Base-by-base conservation (phyloP, 2,797 vertebrate genomes). In the Numenius phaeopus region DNA sequence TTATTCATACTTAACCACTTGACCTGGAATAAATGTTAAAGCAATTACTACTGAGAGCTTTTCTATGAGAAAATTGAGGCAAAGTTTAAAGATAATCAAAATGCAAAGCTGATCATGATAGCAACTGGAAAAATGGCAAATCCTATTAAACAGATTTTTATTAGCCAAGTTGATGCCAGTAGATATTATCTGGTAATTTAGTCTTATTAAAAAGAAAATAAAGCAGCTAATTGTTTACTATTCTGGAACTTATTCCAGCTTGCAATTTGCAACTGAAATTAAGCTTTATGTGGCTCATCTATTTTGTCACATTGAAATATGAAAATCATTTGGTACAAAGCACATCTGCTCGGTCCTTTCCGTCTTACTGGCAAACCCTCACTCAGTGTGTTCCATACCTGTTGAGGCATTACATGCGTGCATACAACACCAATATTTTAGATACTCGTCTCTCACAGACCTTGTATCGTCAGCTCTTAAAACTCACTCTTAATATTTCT, bases 1-100 rank as follows among this genome's bases (percentile, higher is more conserved):
- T 99, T 99, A 99, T 98, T 99, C 99, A 99, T 98, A 98, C 98
- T 99, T 99, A 99, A 99, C 98, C 98, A 98, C 98, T 98, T 99
- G 98, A 99, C 99, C 98, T 98, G 98, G 98, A 99, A 99, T 98
- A 98, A 99, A 99, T 99, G 98, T 99, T 98, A 98, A 98, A 98
- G 98, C 98, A 98, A 99, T 99, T 99, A 99, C 98, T 97, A 98
- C 98, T 96, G 98, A 99, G 98, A 99, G 98, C 97, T 98, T 98
- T 98, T 98, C 98, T 98, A 98, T 98, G 96, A 98, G 98, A 98
- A 98, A 98, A 98, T 98, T 98, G 98, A 98, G 94, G 97, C 97
- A 98, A 99, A 99, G 98, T 98, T 98, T 98, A 98, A 98, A 98
- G 98, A 98, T 98, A 98, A 98, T 99, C 98, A 98, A 98, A 98